Evolutionary conservation across 1,140 invertebrate genomes (phyloP).

Genomic region (Neodiprion fabricii): DNA sequence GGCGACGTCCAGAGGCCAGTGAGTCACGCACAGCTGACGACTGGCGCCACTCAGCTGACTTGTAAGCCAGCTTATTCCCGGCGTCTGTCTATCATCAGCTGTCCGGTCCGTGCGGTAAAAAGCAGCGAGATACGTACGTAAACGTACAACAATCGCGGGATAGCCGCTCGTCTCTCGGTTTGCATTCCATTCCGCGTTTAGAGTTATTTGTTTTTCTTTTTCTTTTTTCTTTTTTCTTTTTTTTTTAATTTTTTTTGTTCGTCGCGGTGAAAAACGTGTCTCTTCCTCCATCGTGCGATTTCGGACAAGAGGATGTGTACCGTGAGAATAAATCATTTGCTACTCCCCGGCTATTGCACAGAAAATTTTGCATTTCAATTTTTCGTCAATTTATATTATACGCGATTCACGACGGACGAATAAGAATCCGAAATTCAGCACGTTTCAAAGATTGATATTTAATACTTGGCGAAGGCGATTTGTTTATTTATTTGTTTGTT

Average conservation of each 20-base stretch:
- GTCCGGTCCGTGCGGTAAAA: constrained; percentile 26
- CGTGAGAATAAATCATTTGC: too few relatives aligned
- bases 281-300: too few relatives aligned
- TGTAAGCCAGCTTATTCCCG: constrained; percentile 14
- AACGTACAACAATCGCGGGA: neutral
- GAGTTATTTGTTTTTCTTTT: neutral
- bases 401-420: too few relatives aligned
- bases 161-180: too few relatives aligned
- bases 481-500: too few relatives aligned
- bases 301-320: too few relatives aligned
- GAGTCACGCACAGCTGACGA: constrained; percentile 58
- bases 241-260: neutral
- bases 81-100: constrained; percentile 43
- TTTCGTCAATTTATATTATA: too few relatives aligned
- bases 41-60: constrained; percentile 59
- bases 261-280: neutral
- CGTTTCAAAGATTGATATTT: too few relatives aligned
- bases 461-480: too few relatives aligned
- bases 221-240: constrained; percentile 11
- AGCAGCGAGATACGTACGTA: neutral
- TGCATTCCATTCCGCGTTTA: neutral
- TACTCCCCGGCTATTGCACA: too few relatives aligned
- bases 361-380: too few relatives aligned
- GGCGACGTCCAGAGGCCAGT: constrained; percentile 29
- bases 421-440: too few relatives aligned